Evolutionary conservation across 1,140 invertebrate genomes (phyloP).

Genomic region (Zaprionus vittiger): DNA sequence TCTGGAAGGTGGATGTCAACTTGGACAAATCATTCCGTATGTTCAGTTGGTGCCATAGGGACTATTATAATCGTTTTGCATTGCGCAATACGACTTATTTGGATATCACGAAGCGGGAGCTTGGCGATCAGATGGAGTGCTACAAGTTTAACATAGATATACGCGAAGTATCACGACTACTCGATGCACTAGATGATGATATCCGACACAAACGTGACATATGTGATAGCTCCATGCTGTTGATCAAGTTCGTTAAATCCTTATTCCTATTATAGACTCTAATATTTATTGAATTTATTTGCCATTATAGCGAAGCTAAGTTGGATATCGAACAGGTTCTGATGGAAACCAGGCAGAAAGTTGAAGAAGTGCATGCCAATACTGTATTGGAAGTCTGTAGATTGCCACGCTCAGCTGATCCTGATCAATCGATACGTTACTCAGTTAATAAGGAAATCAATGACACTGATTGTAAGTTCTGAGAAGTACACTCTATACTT

Average conservation of each 20-base stretch:
- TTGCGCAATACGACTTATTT: constrained; percentile 39
- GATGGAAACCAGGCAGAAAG: background rate
- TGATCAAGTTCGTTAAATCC: constrained; percentile 23
- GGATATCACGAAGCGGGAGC: constrained; percentile 38
- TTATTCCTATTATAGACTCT: background rate
- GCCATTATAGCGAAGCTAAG: constrained; percentile 36
- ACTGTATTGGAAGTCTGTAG: background rate
- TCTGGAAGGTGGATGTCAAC: constrained; percentile 22
- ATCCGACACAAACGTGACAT: constrained; percentile 28
- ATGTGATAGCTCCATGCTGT: constrained; percentile 38
- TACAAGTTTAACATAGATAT: constrained; percentile 56
- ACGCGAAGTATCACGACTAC: constrained; percentile 33
- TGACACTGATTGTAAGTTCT: constrained; percentile 9
- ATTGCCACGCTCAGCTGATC: constrained; percentile 6
- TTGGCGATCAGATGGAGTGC: constrained; percentile 17
- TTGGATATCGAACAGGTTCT: constrained; percentile 45
- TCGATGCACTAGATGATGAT: constrained; percentile 24
- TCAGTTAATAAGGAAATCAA: background rate
- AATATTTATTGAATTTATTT: background rate
- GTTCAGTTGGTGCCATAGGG: constrained; percentile 48
- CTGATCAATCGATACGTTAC: background rate
- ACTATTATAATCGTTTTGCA: constrained; percentile 43
- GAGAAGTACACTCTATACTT: background rate
- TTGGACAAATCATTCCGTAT: constrained; percentile 12
- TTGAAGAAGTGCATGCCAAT: constrained; percentile 15